A percentile compares a stretch with the other conserved stretches of the same genome.
These are phyloP conservation scores for Oceanodroma tethys DNA, from an alignment of 2,113 vertebrate species.

Conservation along the genomic window DNA sequence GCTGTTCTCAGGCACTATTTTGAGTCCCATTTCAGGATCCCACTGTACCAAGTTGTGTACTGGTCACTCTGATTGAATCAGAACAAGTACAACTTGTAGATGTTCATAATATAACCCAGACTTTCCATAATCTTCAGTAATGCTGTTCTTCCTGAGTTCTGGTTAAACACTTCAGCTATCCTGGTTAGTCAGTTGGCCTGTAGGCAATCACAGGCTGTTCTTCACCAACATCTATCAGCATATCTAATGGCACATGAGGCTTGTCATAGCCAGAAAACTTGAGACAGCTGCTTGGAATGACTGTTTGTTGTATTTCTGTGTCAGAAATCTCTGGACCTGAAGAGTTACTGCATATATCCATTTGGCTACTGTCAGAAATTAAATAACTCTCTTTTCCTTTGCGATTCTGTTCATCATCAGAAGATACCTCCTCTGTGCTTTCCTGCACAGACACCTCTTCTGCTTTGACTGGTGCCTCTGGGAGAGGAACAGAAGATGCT, in stretches of 20 bases:
- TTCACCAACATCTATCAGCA: slow-evolving; percentile 34
- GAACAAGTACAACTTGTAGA: not conserved
- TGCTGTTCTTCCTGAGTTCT: not conserved
- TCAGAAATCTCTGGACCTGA: slow-evolving; percentile 9
- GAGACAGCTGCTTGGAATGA: not conserved
- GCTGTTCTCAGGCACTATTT: not conserved
- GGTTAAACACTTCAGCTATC: not conserved
- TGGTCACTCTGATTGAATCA: not conserved
- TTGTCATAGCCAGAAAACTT: slow-evolving; percentile 74
- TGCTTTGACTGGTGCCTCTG: not conserved
- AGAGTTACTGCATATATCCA: not conserved
- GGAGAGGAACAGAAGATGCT: not conserved
- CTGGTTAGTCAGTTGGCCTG: not conserved
- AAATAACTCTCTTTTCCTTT: slow-evolving; percentile 1
- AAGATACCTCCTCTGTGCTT: not conserved
- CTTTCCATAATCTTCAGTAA: not conserved
- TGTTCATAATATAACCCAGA: not conserved
- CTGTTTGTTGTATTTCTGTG: not conserved
- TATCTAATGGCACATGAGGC: slow-evolving; percentile 64
- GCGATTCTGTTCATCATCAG: not conserved
- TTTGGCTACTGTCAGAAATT: slow-evolving; percentile 3
- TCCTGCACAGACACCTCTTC: not conserved
- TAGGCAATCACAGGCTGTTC: slow-evolving; percentile 68
- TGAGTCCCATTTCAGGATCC: not conserved
- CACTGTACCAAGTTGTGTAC: not conserved